phyloP scores from a whole-genome alignment of 1,140 invertebrate species.

The Venturia canescens region DNA sequence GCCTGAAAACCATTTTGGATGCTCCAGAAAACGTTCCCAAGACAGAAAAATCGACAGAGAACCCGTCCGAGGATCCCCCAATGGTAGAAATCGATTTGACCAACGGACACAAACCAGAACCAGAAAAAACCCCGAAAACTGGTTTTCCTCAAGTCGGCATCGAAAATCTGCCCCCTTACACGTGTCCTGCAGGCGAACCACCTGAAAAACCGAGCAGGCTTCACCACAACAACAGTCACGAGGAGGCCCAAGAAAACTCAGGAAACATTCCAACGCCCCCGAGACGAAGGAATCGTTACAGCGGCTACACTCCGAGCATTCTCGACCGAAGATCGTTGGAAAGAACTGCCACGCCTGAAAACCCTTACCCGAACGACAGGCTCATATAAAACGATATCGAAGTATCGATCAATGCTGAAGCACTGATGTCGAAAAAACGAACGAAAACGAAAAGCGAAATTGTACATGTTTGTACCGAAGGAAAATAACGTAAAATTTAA shows the following conservation, averaged over 20 bases:
- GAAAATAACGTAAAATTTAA: too few species aligned
- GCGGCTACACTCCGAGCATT: slow-evolving; percentile 47
- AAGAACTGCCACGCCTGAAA: slow-evolving; percentile 32
- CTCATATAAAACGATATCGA: slow-evolving; percentile 63
- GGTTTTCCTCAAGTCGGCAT: not conserved
- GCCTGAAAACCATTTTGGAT: slow-evolving; percentile 27
- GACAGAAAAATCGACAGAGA: slow-evolving; percentile 1
- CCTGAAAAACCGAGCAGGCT: slow-evolving; percentile 68
- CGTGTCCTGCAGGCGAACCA: slow-evolving; percentile 43
- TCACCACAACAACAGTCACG: slow-evolving; percentile 58
- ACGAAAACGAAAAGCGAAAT: not conserved
- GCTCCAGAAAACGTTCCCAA: slow-evolving; percentile 34
- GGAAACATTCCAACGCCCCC: slow-evolving; percentile 68
- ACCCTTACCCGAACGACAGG: slow-evolving; percentile 61
- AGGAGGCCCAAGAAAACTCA: slow-evolving; percentile 53
- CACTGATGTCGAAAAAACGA: not conserved
- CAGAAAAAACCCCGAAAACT: slow-evolving; percentile 16
- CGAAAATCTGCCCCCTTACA: not conserved
- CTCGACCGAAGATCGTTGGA: slow-evolving; percentile 36
- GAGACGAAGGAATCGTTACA: slow-evolving; percentile 64
- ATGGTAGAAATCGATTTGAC: slow-evolving; percentile 59
- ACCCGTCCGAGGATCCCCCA: slow-evolving; percentile 47
- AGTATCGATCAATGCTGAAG: not conserved
- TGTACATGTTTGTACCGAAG: not conserved
- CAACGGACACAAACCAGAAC: slow-evolving; percentile 33